phyloP scores from a whole-genome alignment of 1,140 invertebrate genomes.

The Hyles euphorbiae region DNA sequence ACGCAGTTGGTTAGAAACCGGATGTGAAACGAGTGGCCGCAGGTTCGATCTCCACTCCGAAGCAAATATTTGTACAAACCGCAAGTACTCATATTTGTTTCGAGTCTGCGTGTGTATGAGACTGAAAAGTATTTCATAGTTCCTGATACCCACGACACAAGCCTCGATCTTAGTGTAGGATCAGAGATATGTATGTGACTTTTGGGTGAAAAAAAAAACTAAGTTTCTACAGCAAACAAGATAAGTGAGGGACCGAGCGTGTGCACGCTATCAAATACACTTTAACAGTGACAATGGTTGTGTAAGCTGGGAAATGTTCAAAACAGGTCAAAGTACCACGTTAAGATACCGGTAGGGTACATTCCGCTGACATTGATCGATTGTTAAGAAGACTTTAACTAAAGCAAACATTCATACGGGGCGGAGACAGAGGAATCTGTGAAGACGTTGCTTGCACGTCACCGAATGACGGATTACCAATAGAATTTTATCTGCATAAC shows the following conservation, averaged over 20 bases:
- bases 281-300: constrained; percentile 38
- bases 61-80: too few species aligned
- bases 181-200: too few species aligned
- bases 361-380: constrained; percentile 66
- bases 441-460: constrained; percentile 45
- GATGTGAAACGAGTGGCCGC: too few species aligned
- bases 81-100: too few species aligned
- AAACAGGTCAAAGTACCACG: constrained; percentile 58
- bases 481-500: constrained; percentile 24
- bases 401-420: constrained; percentile 55
- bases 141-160: too few species aligned
- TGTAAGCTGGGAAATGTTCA: constrained; percentile 45
- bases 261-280: constrained; percentile 44
- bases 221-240: constrained; percentile 37
- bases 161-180: too few species aligned
- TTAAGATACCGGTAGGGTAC: constrained; percentile 50
- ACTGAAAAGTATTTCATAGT: too few species aligned
- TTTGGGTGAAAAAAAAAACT: too few species aligned
- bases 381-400: constrained; percentile 58
- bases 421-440: constrained; percentile 51
- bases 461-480: constrained; percentile 47
- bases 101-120: too few species aligned
- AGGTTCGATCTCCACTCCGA: too few species aligned
- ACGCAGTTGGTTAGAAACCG: too few species aligned
- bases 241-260: constrained; percentile 39